phyloP scores from a whole-genome alignment of 2,888 invertebrate genomes.

The Saturnia japonica region DNA sequence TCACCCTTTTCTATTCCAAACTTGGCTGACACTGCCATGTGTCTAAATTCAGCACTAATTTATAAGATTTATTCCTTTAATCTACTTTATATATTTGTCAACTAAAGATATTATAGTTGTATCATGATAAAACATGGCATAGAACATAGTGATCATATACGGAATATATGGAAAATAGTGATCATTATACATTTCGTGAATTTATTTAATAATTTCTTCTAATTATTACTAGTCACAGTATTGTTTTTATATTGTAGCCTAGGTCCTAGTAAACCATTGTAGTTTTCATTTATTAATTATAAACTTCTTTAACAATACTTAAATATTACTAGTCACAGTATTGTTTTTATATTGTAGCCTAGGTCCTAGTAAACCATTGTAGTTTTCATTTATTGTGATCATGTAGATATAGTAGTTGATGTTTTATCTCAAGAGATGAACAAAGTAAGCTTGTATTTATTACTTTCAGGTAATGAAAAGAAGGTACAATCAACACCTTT shows the following conservation, averaged over 20 bases:
- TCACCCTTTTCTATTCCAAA: too few relatives aligned
- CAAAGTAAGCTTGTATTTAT: not conserved
- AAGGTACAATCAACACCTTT: constrained; percentile 89
- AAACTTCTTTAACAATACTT: not conserved
- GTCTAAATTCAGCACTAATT: not conserved
- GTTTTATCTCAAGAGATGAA: not conserved
- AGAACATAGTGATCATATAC: too few relatives aligned
- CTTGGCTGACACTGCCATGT: too few relatives aligned
- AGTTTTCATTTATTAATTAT: not conserved
- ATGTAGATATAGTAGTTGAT: not conserved
- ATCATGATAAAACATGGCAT: too few relatives aligned
- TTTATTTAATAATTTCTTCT: not conserved
- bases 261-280: not conserved
- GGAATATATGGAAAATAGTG: too few relatives aligned
- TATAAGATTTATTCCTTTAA: not conserved
- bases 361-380: not conserved
- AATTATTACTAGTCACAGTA: not conserved
- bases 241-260: not conserved
- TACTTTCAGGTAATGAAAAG: constrained; percentile 78
- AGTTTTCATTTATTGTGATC: not conserved
- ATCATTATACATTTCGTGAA: too few relatives aligned
- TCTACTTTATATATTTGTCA: not conserved
- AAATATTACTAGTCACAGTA: not conserved
- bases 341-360: not conserved
- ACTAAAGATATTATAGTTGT: too few relatives aligned